A percentile compares a stretch with the other conserved stretches of the same genome.
These are phyloP conservation scores for Kryptolebias ocellatus DNA, from an alignment of 2,797 vertebrate genomes.

Conservation along the genomic window DNA sequence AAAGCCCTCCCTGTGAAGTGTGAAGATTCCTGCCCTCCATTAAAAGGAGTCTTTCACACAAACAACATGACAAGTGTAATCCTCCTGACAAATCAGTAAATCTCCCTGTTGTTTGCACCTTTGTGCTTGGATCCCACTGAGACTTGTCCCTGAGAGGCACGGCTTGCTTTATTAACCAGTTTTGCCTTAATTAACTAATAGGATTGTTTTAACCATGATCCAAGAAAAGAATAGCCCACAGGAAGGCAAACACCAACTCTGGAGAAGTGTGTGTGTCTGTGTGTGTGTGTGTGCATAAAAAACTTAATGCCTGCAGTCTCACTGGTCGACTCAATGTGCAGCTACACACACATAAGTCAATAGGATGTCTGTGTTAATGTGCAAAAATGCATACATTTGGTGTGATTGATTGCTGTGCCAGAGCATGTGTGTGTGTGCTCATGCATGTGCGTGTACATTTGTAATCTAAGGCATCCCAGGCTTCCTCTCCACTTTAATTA, in stretches of 20 bases:
- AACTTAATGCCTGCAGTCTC: conserved; percentile 14
- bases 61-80: conserved; percentile 61
- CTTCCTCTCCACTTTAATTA: conserved; percentile 64
- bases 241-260: conserved; percentile 68
- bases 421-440: conserved; percentile 15
- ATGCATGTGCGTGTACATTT: conserved; percentile 4
- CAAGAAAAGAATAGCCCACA: conserved; percentile 72
- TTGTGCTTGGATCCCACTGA: conserved; percentile 58
- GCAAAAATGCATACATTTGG: conserved; percentile 27
- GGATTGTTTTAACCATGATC: conserved; percentile 81
- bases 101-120: conserved; percentile 63
- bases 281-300: conserved; percentile 26
- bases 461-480: conserved; percentile 41
- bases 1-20: conserved; percentile 54
- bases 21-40: conserved; percentile 37
- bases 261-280: conserved; percentile 35
- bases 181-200: conserved; percentile 81
- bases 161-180: conserved; percentile 69
- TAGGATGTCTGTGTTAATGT: conserved; percentile 21
- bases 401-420: conserved; percentile 25
- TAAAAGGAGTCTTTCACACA: conserved; percentile 35
- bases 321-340: conserved; percentile 13
- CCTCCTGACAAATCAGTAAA: conserved; percentile 65
- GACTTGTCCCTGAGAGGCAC: conserved; percentile 53
- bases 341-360: conserved; percentile 17